Conservation (phyloP, 2,797 vertebrate genomes). For the Neosalanx taihuensis region DNA sequence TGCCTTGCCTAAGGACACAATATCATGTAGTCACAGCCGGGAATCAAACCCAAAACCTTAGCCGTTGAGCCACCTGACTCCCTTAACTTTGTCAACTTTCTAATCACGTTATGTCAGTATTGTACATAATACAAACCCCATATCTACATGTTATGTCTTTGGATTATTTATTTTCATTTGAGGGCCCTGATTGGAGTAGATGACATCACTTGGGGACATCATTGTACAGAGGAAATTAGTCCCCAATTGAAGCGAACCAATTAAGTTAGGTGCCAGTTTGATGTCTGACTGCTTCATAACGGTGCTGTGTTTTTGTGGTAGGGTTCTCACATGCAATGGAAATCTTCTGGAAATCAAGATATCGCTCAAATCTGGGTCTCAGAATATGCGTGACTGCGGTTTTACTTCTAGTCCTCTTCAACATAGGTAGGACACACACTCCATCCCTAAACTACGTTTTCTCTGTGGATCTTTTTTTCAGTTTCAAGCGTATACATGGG, state of each 20-base stretch:
- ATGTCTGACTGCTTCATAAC: not conserved
- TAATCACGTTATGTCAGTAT: not conserved
- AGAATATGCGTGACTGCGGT: slow-evolving; percentile 29
- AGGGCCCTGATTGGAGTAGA: not conserved
- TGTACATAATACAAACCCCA: not conserved
- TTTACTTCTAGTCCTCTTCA: slow-evolving; percentile 52
- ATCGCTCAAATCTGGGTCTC: slow-evolving; percentile 36
- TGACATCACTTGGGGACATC: slow-evolving; percentile 3
- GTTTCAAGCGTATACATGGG: not conserved
- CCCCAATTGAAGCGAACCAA: not conserved
- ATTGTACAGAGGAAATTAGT: not conserved
- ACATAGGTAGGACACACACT: slow-evolving; percentile 51
- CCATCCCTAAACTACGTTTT: not conserved
- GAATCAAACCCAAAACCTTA: too few species aligned
- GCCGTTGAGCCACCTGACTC: too few species aligned
- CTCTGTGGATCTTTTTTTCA: not conserved
- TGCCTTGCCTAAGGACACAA: too few species aligned
- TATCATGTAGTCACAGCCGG: too few species aligned
- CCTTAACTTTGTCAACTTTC: too few species aligned
- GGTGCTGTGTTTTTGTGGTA: not conserved
- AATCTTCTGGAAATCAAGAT: slow-evolving; percentile 17
- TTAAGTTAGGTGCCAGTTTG: not conserved
- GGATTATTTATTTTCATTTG: not conserved
- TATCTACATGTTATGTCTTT: too few species aligned
- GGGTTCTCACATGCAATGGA: slow-evolving; percentile 50